phyloP scores from a whole-genome alignment of 2,888 invertebrate species.

The Ashinkailepas kermadecensis region DNA sequence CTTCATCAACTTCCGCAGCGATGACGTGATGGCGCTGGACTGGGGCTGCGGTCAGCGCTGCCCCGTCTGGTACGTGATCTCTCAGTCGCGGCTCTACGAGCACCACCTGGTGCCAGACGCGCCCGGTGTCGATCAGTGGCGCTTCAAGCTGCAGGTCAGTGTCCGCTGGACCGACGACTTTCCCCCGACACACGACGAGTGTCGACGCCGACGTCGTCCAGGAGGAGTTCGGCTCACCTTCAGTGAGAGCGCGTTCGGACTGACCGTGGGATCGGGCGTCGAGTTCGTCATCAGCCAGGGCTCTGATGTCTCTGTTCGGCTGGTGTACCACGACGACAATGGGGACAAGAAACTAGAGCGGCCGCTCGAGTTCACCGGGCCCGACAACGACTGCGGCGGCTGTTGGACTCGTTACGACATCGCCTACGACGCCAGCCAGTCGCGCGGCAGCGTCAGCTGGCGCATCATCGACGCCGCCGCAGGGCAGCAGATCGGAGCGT shows the following conservation, averaged over 20 bases:
- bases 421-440: not conserved
- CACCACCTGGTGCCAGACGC: not conserved
- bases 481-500: not conserved
- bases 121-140: not conserved
- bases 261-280: not conserved
- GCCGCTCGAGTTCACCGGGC: not conserved
- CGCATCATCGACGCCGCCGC: not conserved
- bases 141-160: not conserved
- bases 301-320: not conserved
- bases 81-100: not conserved
- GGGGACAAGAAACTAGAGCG: not conserved
- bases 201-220: not conserved
- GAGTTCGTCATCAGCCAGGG: not conserved
- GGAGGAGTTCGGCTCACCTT: not conserved
- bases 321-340: not conserved
- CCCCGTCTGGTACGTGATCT: not conserved
- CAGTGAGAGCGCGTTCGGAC: slow-evolving; percentile 8
- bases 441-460: not conserved
- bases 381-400: slow-evolving; percentile 12
- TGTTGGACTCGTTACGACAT: slow-evolving; percentile 1
- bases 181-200: not conserved
- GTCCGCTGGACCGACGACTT: slow-evolving; percentile 20
- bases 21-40: not conserved
- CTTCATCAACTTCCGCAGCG: slow-evolving; percentile 4
- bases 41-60: slow-evolving; percentile 1